Conservation (phyloP, 2,888 invertebrate species). For the Drosophila recens region DNA sequence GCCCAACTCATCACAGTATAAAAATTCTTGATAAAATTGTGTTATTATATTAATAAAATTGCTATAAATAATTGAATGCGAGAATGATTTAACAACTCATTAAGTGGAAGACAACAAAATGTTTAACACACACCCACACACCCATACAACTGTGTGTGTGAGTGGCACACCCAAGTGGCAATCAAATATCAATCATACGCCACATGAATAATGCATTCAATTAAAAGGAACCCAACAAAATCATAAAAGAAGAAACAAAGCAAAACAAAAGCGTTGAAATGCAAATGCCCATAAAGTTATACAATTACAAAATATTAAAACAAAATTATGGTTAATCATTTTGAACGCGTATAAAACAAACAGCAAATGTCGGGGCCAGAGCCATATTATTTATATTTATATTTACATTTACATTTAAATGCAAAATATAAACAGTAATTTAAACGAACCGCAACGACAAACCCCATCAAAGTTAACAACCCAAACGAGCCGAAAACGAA, state of each 20-base stretch:
- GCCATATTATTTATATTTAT: slow-evolving; percentile 37
- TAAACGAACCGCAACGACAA: slow-evolving; percentile 44
- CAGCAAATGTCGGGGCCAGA: slow-evolving; percentile 9
- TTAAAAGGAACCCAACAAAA: slow-evolving; percentile 31
- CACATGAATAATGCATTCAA: slow-evolving; percentile 72
- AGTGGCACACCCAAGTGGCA: slow-evolving; percentile 52
- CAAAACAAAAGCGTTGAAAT: slow-evolving; percentile 35
- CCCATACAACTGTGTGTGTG: slow-evolving; percentile 10
- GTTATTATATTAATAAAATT: background rate
- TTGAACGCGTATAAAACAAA: slow-evolving; percentile 51
- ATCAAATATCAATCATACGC: slow-evolving; percentile 80
- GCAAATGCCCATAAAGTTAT: slow-evolving; percentile 77
- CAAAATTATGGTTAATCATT: slow-evolving; percentile 76
- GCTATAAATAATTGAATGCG: background rate
- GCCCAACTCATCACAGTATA: too few relatives aligned
- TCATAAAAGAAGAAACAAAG: slow-evolving; percentile 9
- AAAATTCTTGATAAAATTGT: background rate
- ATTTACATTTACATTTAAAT: slow-evolving; percentile 59
- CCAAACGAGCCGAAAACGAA: slow-evolving; percentile 33
- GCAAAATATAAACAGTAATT: slow-evolving; percentile 68
- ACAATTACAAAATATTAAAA: slow-evolving; percentile 81
- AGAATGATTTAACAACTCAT: slow-evolving; percentile 32
- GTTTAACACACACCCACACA: slow-evolving; percentile 25
- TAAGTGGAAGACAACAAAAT: slow-evolving; percentile 28
- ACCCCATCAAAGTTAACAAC: slow-evolving; percentile 57